Evolutionary conservation across 1,140 invertebrate species (phyloP).

Genomic region (Wiebesia pumilae): DNA sequence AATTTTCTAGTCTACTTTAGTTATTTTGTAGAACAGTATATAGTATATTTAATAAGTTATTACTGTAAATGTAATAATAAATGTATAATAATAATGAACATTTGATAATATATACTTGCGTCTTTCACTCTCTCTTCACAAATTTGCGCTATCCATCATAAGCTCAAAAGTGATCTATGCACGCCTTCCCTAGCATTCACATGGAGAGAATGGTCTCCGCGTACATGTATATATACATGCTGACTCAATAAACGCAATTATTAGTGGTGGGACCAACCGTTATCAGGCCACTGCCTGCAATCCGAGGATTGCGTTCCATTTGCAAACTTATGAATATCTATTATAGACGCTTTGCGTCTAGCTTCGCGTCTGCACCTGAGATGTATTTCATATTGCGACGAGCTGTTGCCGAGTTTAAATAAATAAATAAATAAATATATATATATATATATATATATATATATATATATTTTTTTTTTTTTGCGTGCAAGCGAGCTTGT

Average conservation of each 20-base stretch:
- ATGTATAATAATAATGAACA: too few species aligned
- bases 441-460: too few species aligned
- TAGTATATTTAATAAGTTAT: too few species aligned
- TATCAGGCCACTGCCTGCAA: slow-evolving; percentile 49
- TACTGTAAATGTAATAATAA: too few species aligned
- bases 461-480: too few species aligned
- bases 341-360: neutral
- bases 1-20: too few species aligned
- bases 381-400: neutral
- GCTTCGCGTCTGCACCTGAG: slow-evolving; percentile 25
- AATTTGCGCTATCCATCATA: neutral
- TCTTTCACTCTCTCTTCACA: neutral
- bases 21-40: too few species aligned
- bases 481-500: too few species aligned
- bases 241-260: slow-evolving; percentile 70
- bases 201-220: slow-evolving; percentile 53
- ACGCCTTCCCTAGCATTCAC: slow-evolving; percentile 60
- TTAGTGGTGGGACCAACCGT: slow-evolving; percentile 60
- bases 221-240: neutral
- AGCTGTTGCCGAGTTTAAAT: neutral
- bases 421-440: neutral
- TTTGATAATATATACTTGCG: too few species aligned
- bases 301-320: neutral
- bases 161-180: slow-evolving; percentile 63
- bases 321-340: neutral